Evolutionary conservation across 2,113 vertebrate genomes (phyloP).

Genomic region (Sinocyclocheilus rhinocerous): DNA sequence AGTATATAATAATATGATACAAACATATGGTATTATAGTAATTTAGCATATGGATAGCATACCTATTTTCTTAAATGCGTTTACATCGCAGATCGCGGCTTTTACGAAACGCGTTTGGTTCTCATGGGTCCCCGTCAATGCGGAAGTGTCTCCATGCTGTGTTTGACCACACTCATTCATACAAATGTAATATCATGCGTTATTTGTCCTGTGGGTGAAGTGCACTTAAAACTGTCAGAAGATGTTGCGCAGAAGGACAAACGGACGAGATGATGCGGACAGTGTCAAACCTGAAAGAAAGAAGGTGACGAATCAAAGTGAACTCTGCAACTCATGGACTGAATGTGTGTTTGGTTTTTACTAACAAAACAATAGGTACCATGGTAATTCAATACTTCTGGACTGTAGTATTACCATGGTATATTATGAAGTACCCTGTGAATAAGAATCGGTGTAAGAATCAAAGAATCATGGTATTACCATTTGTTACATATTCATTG

Average conservation of each 20-base stretch:
- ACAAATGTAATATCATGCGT: background rate
- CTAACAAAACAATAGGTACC: background rate
- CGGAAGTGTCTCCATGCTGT: background rate
- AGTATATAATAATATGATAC: background rate
- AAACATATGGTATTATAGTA: background rate
- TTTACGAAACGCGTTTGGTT: constrained; percentile 34
- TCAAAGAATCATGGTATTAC: background rate
- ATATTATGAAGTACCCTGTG: background rate
- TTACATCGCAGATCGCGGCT: background rate
- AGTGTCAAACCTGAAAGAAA: constrained; percentile 56
- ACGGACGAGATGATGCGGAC: constrained; percentile 59
- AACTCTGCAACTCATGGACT: background rate
- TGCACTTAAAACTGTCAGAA: background rate
- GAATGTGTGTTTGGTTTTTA: background rate
- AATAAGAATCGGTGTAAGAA: background rate
- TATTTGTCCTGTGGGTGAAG: background rate
- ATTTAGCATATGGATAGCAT: background rate
- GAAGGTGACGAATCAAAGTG: constrained; percentile 56
- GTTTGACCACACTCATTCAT: constrained; percentile 7
- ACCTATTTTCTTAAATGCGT: background rate
- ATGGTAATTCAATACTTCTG: background rate
- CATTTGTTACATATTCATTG: background rate
- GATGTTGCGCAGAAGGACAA: constrained; percentile 69
- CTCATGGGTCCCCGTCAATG: constrained; percentile 23
- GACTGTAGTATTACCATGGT: background rate